phyloP scores from a whole-genome alignment of 2,888 invertebrate species.

The Aplocera efformata region DNA sequence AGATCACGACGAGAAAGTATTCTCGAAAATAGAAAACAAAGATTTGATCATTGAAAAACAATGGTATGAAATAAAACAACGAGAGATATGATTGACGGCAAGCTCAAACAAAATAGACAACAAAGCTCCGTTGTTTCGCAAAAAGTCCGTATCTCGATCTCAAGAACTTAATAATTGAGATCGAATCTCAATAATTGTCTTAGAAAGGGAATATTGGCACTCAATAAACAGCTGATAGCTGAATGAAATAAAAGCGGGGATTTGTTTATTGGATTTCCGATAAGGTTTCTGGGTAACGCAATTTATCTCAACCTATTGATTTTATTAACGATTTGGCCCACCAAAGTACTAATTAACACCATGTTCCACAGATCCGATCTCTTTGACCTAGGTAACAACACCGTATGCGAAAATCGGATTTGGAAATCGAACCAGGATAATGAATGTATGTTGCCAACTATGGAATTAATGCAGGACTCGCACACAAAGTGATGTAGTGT shows the following conservation, averaged over 20 bases:
- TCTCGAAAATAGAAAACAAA: neutral
- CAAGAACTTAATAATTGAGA: conserved; percentile 18
- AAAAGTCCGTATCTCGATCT: conserved; percentile 11
- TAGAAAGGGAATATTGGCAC: conserved; percentile 31
- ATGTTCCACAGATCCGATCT: too few species aligned
- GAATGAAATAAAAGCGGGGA: conserved; percentile 4
- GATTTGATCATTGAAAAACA: neutral
- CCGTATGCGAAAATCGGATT: too few species aligned
- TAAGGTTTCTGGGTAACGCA: conserved; percentile 1
- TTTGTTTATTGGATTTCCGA: conserved; percentile 1
- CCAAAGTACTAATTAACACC: too few species aligned
- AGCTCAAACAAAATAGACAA: conserved; percentile 4
- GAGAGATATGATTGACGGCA: conserved; percentile 9
- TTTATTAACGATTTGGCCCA: too few species aligned
- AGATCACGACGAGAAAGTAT: too few species aligned
- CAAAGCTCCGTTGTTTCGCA: conserved; percentile 8
- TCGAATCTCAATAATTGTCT: conserved; percentile 36
- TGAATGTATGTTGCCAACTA: too few species aligned
- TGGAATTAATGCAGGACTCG: too few species aligned
- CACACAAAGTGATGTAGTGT: too few species aligned
- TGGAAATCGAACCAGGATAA: too few species aligned
- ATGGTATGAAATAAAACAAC: conserved; percentile 22
- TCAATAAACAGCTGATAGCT: conserved; percentile 6
- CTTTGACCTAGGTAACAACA: too few species aligned
- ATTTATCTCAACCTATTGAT: too few species aligned